Conservation (phyloP, 2,113 vertebrate genomes). For the Cnemophilus loriae region DNA sequence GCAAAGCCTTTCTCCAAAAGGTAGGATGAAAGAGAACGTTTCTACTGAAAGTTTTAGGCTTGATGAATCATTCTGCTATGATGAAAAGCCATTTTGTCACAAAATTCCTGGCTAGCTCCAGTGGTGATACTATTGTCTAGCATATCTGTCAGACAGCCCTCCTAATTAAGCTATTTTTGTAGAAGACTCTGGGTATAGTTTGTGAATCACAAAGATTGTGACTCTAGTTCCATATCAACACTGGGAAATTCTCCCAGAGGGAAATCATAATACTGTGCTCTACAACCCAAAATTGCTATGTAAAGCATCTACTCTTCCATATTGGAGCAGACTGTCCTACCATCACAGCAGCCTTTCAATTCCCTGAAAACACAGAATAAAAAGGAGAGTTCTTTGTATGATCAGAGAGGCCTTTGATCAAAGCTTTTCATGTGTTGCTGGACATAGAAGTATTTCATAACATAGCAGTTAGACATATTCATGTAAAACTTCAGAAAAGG, state of each 20-base stretch:
- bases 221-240: neutral
- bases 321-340: neutral
- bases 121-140: neutral
- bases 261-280: neutral
- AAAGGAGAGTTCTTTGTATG: neutral
- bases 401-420: slow-evolving; percentile 21
- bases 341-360: neutral
- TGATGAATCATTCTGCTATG: neutral
- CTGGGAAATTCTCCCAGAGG: neutral
- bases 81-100: slow-evolving; percentile 18
- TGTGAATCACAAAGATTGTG: slow-evolving; percentile 28
- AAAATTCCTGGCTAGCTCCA: neutral
- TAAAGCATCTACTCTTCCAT: neutral
- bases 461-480: neutral
- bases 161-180: slow-evolving; percentile 29
- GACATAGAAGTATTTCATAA: neutral
- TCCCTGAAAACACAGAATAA: neutral
- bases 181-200: neutral
- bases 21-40: neutral
- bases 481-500: neutral
- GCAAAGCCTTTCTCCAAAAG: neutral
- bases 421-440: neutral
- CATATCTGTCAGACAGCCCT: neutral
- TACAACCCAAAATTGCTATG: neutral
- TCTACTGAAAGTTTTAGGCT: neutral